Evolutionary conservation across 2,888 invertebrate genomes (phyloP), one percentile per base, ranked within the genome.

Genomic region (Hypena proboscidalis): DNA sequence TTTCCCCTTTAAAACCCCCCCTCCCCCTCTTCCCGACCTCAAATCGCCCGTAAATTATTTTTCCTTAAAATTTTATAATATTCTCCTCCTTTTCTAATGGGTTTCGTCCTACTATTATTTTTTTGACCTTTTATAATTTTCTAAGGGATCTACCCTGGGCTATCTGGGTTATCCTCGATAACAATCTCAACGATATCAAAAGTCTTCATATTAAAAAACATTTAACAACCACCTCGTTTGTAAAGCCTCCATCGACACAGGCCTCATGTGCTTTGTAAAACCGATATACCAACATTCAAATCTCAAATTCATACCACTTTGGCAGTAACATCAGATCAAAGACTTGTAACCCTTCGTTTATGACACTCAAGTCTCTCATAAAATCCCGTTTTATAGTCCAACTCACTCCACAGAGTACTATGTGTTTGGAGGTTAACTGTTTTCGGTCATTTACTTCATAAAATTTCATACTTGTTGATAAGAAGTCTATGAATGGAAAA

Each of bases 311-410:
- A 42, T 46, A 37, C 8, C 33, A 38, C 32, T 62, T 61, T 32
- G 27, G 23, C 43, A 19, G 44, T 53, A 45, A 61, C 52, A 53
- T 57, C 52, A 51, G 57, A 66, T 65, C 60, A 66, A 55, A 63
- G 47, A 46, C 53, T 50, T 45, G 57, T 66, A 63, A 66, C 63
- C 50, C 58, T 63, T 54, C 52, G 47, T 39, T 66, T 66, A 78
- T 67, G 79, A 69, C 63, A 68, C 73, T 70, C 58, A 63, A 65
- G 68, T 69, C 70, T 58, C 60, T 57, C 76, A 77, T 83, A 83
- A 83, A 83, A 76, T 70, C 65, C 43, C 56, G 38, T 62, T 71
- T 84, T 83, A 83, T 74, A 67, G 60, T 57, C 55, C 73, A 72
- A 68, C 71, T 71, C 70, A 74, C 77, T 76, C 63, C 66, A 65